Percentiles rank a stretch among this genome's conserved stretches.
Evolutionary conservation across 2,113 vertebrate genomes (phyloP).

Genomic region (Heterotis niloticus): DNA sequence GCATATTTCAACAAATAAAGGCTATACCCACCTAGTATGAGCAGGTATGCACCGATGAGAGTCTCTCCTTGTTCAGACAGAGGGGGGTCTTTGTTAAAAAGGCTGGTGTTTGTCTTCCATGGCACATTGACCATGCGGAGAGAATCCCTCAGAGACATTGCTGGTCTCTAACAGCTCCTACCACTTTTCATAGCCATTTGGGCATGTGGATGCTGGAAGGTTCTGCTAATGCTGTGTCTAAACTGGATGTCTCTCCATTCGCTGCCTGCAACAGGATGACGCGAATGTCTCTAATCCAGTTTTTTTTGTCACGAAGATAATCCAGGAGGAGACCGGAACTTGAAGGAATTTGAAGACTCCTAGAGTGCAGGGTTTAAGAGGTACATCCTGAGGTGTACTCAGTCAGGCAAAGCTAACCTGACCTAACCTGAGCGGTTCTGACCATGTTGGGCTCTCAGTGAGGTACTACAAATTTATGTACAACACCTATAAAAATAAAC

Average conservation of each 20-base stretch:
- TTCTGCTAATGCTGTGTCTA: conserved; percentile 58
- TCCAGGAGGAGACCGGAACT: background rate
- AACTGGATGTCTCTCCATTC: conserved; percentile 20
- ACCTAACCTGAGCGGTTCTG: too few relatives aligned
- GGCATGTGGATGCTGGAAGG: conserved; percentile 43
- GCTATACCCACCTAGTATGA: conserved; percentile 66
- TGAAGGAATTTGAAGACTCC: background rate
- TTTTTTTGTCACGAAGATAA: conserved; percentile 10
- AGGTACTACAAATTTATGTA: too few relatives aligned
- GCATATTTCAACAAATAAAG: background rate
- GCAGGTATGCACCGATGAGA: conserved; percentile 71
- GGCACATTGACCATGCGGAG: conserved; percentile 66
- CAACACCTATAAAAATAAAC: too few relatives aligned
- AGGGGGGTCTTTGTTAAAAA: conserved; percentile 65
- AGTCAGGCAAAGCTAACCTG: too few relatives aligned
- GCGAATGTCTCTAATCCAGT: conserved; percentile 27
- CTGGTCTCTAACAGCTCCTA: conserved; percentile 39
- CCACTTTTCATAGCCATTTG: conserved; percentile 38
- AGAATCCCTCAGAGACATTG: conserved; percentile 67
- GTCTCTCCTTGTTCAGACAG: conserved; percentile 75
- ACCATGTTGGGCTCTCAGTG: too few relatives aligned
- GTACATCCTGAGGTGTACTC: background rate
- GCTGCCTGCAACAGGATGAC: conserved; percentile 13
- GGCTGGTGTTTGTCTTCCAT: conserved; percentile 78
- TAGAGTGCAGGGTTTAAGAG: background rate